Conservation (phyloP, 2,113 vertebrate genomes). For the Nothobranchius furzeri region DNA sequence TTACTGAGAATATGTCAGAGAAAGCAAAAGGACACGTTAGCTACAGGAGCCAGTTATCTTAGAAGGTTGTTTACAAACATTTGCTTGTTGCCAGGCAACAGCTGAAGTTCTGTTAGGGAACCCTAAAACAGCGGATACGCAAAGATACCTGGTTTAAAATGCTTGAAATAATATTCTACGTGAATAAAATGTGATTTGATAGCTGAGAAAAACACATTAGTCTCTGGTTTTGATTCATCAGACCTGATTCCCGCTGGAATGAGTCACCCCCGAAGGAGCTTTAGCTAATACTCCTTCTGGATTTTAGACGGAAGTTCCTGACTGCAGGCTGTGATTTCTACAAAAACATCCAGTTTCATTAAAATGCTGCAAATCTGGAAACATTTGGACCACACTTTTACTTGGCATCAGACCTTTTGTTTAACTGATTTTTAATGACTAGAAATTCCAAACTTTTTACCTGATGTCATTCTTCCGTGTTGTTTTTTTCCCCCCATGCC, state of each 20-base stretch:
- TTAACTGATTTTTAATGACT: background rate
- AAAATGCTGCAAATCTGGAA: no score
- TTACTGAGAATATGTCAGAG: background rate
- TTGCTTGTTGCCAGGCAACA: conserved; percentile 64
- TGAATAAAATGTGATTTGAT: no score
- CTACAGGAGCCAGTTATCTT: background rate
- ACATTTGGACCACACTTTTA: no score
- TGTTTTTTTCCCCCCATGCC: background rate
- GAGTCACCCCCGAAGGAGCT: background rate
- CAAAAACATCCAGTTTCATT: no score
- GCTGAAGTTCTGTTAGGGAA: background rate
- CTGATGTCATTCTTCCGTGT: background rate
- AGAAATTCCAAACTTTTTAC: background rate
- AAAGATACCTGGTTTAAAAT: background rate
- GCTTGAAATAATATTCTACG: background rate
- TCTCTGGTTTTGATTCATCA: no score
- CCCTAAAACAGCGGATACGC: background rate
- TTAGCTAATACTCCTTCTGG: background rate
- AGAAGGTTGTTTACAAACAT: conserved; percentile 33
- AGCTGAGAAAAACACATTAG: no score
- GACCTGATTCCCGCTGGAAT: background rate
- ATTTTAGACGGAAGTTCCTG: background rate
- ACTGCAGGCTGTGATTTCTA: no score
- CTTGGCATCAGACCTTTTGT: background rate
- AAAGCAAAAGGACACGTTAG: background rate